phyloP scores from a whole-genome alignment of 2,113 vertebrate species.

The Engystomops pustulosus region DNA sequence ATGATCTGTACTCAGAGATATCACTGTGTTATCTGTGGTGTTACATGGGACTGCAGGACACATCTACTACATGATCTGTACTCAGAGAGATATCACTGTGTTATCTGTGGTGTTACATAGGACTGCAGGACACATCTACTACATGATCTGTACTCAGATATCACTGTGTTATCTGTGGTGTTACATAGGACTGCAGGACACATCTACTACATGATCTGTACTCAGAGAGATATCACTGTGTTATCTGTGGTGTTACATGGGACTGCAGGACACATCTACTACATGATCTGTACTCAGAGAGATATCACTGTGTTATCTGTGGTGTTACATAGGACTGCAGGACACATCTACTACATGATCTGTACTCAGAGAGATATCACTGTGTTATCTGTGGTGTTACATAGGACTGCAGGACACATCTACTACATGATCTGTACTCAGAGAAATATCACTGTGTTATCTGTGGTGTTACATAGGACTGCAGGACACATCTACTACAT shows the following conservation, averaged over 20 bases:
- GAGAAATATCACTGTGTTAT: conserved; percentile 4
- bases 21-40: neutral
- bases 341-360: neutral
- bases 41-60: conserved; percentile 3
- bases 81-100: neutral
- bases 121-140: too few relatives aligned
- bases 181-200: neutral
- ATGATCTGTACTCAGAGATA: neutral
- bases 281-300: conserved; percentile 3
- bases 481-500: neutral
- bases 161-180: neutral
- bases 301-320: neutral
- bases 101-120: too few relatives aligned
- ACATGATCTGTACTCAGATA: too few relatives aligned
- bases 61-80: conserved; percentile 11
- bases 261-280: conserved; percentile 15
- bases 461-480: conserved; percentile 13
- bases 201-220: neutral
- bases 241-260: conserved; percentile 2
- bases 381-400: neutral
- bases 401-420: conserved; percentile 8
- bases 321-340: neutral
- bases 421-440: conserved; percentile 13
- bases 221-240: neutral
- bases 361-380: neutral